phyloP scores from a whole-genome alignment of 92 coral and sea anemone species.

The Palythoa heliodiscus region DNA sequence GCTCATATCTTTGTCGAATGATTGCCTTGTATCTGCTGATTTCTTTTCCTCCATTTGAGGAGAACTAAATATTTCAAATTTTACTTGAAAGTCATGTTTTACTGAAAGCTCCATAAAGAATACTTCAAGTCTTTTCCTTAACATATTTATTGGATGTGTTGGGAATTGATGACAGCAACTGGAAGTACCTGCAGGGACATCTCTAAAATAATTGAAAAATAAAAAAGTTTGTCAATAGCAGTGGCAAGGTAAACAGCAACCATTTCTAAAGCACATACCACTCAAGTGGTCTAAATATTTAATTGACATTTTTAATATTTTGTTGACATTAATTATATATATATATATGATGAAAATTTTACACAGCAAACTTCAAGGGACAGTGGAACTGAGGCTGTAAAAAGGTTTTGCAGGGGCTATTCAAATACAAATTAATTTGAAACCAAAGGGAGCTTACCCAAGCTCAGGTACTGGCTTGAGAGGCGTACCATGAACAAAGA shows the following conservation, averaged over 20 bases:
- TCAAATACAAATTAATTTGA: neutral
- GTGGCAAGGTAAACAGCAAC: no score
- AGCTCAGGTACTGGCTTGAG: conserved; percentile 62
- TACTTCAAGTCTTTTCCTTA: conserved; percentile 8
- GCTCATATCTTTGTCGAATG: neutral
- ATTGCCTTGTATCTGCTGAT: neutral
- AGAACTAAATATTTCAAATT: conserved; percentile 14
- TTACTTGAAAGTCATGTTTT: neutral
- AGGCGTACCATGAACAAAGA: conserved; percentile 78
- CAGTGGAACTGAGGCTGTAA: no score
- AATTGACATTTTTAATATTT: no score
- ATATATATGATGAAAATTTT: no score
- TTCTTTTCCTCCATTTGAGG: neutral
- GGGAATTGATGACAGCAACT: conserved; percentile 1
- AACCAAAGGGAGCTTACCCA: conserved; percentile 48
- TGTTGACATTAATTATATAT: no score
- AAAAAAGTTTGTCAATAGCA: neutral
- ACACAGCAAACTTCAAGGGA: no score
- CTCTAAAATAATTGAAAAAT: neutral
- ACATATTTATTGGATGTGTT: conserved; percentile 9
- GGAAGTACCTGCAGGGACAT: neutral
- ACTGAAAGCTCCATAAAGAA: conserved; percentile 18
- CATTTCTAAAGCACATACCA: no score
- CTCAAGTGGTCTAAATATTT: no score
- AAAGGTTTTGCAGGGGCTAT: neutral